These are phyloP conservation scores for Digitonthophagus gazella DNA, from an alignment of 2,888 invertebrate species.

Conservation along the genomic window DNA sequence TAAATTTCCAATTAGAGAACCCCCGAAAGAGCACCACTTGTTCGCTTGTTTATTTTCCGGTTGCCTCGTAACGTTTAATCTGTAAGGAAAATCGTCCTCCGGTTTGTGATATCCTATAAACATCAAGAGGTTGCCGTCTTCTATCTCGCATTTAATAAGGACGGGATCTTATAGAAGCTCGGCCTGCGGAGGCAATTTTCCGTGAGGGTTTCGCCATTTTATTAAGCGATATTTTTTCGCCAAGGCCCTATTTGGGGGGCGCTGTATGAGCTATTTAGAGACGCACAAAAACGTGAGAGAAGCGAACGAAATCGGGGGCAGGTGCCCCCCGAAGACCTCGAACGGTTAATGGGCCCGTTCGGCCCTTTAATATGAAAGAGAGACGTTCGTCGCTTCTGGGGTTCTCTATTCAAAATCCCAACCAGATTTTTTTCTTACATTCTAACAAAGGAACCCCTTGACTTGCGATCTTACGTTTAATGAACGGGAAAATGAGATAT, in stretches of 20 bases:
- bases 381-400: neutral
- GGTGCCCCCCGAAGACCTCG: constrained; percentile 32
- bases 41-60: neutral
- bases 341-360: neutral
- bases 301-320: constrained; percentile 37
- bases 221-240: constrained; percentile 45
- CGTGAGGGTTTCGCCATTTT: constrained; percentile 33
- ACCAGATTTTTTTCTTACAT: neutral
- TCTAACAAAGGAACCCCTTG: too few relatives aligned
- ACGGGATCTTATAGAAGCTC: neutral
- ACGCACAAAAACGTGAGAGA: constrained; percentile 32
- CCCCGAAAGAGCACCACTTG: neutral
- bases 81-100: neutral
- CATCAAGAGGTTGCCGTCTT: neutral
- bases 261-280: constrained; percentile 40
- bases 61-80: neutral
- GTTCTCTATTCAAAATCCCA: too few relatives aligned
- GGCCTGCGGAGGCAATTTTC: constrained; percentile 7
- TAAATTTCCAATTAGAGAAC: neutral
- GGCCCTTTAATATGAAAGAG: neutral
- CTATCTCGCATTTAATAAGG: neutral
- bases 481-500: too few relatives aligned
- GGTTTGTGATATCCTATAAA: neutral
- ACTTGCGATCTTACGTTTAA: too few relatives aligned
- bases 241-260: constrained; percentile 34